Conservation (phyloP, 2,888 invertebrate species). For the Troides helena region DNA sequence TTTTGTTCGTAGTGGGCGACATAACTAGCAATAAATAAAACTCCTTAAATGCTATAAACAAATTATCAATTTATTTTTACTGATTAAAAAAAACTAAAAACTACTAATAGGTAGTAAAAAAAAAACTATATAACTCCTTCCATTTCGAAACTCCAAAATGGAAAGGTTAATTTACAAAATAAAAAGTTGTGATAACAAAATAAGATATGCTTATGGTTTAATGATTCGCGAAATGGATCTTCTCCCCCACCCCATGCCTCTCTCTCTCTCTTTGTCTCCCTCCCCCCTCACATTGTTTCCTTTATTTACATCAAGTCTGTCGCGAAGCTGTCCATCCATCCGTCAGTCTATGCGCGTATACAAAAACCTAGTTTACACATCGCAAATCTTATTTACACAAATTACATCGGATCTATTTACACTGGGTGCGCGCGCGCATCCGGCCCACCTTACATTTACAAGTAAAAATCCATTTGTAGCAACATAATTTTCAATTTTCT, state of each 20-base stretch:
- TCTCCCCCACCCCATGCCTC: too few species aligned
- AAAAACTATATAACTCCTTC: constrained; percentile 45
- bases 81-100: constrained; percentile 74
- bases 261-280: too few species aligned
- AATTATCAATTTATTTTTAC: constrained; percentile 58
- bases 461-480: too few species aligned
- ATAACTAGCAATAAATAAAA: constrained; percentile 37
- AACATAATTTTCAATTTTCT: too few species aligned
- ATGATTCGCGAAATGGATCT: constrained; percentile 14
- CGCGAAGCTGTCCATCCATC: not conserved
- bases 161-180: constrained; percentile 50
- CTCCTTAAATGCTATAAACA: constrained; percentile 53
- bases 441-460: too few species aligned
- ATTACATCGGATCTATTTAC: constrained; percentile 14
- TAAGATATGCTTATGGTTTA: constrained; percentile 32
- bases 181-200: constrained; percentile 50
- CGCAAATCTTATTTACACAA: constrained; percentile 30
- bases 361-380: constrained; percentile 25
- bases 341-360: constrained; percentile 11
- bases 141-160: constrained; percentile 48
- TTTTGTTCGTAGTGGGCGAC: too few species aligned
- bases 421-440: not conserved
- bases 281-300: not conserved
- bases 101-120: constrained; percentile 64
- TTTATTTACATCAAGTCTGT: constrained; percentile 30